phyloP scores from a whole-genome alignment of 1,140 invertebrate species.

The Drosophila sulfurigaster region DNA sequence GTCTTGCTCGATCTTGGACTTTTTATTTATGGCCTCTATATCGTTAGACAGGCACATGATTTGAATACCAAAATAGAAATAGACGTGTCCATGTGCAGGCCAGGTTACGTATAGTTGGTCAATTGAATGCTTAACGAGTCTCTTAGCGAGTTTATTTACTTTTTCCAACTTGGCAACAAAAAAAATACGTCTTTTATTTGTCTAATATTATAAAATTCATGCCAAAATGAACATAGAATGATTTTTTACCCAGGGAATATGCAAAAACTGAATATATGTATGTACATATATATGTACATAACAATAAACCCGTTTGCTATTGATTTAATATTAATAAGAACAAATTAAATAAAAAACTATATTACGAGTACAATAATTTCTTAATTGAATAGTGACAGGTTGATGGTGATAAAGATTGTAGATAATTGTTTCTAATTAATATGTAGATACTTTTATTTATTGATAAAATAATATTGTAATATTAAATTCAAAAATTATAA shows the following conservation, averaged over 20 bases:
- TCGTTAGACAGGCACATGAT: slow-evolving; percentile 68
- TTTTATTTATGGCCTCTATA: slow-evolving; percentile 67
- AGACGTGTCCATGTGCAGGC: slow-evolving; percentile 46
- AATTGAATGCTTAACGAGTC: slow-evolving; percentile 24
- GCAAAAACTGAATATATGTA: not conserved
- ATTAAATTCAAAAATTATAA: too few species aligned
- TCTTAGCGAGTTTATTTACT: slow-evolving; percentile 2
- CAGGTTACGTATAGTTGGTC: slow-evolving; percentile 29
- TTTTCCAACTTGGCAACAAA: not conserved
- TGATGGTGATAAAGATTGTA: not conserved
- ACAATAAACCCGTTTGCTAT: not conserved
- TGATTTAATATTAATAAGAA: not conserved
- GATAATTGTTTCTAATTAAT: not conserved
- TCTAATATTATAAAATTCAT: not conserved
- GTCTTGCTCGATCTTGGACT: slow-evolving; percentile 43
- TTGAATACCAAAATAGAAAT: slow-evolving; percentile 62
- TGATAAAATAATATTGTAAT: not conserved
- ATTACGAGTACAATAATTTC: not conserved
- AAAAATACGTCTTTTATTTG: not conserved
- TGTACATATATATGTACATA: not conserved
- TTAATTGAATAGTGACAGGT: not conserved
- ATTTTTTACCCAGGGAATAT: not conserved
- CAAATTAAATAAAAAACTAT: not conserved
- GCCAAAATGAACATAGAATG: not conserved
- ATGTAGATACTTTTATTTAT: not conserved